These are phyloP conservation scores for Ophiothrix spiculata DNA, from an alignment of 35 echinoderm and acorn worm genomes.

Conservation along the genomic window DNA sequence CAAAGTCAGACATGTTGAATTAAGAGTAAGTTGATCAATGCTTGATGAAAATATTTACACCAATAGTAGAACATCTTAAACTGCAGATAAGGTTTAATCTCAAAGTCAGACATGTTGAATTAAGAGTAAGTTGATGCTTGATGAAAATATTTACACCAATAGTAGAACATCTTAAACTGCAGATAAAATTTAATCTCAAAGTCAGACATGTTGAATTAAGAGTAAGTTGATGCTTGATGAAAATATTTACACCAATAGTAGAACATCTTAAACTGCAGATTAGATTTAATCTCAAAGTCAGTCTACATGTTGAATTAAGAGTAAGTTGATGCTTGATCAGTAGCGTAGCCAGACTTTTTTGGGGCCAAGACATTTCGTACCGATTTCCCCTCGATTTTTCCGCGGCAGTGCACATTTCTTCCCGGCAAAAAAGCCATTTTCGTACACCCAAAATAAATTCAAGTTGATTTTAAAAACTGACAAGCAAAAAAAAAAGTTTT, in stretches of 20 bases:
- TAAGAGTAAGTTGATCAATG: slow-evolving; percentile 71
- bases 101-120: slow-evolving; percentile 88
- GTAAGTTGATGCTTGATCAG: slow-evolving; percentile 87
- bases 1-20: slow-evolving; percentile 88
- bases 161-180: slow-evolving; percentile 92
- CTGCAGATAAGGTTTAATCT: slow-evolving; percentile 94
- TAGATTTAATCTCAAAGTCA: slow-evolving; percentile 86
- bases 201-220: slow-evolving; percentile 88
- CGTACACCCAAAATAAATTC: no score
- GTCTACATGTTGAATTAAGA: slow-evolving; percentile 91
- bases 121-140: slow-evolving; percentile 82
- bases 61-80: slow-evolving; percentile 92
- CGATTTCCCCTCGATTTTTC: no score
- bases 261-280: slow-evolving; percentile 96
- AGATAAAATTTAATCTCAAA: slow-evolving; percentile 92
- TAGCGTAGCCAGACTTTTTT: no score
- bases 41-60: slow-evolving; percentile 99
- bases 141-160: slow-evolving; percentile 98
- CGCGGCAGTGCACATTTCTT: no score
- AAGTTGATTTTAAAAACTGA: no score
- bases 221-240: slow-evolving; percentile 90
- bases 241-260: slow-evolving; percentile 93
- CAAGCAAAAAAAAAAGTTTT: no score
- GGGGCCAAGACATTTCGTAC: no score
- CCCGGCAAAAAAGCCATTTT: no score